Evolutionary conservation across 2,797 vertebrate genomes (phyloP).

Genomic region (Sebastes hubbsi): DNA sequence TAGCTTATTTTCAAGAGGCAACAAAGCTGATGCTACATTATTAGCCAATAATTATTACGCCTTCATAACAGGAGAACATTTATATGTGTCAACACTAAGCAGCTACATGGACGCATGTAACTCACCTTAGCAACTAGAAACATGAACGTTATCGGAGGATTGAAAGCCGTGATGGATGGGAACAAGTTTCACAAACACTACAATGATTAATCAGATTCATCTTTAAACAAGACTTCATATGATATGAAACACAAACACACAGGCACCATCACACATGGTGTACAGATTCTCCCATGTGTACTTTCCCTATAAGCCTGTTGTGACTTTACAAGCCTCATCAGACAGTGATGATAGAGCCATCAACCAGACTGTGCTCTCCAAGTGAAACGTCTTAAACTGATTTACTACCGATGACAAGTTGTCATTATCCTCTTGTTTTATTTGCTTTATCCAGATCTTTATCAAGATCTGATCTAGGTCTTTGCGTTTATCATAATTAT

Average conservation of each 20-base stretch:
- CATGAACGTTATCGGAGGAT: slow-evolving; percentile 1
- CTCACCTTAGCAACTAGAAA: slow-evolving; percentile 8
- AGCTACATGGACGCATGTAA: slow-evolving; percentile 7
- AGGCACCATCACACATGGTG: background rate
- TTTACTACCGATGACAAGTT: background rate
- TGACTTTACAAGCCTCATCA: slow-evolving; percentile 15
- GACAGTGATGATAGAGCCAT: slow-evolving; percentile 13
- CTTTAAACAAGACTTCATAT: slow-evolving; percentile 1
- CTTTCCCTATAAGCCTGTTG: slow-evolving; percentile 35
- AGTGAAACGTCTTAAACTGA: background rate
- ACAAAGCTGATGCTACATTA: slow-evolving; percentile 31
- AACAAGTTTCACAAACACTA: slow-evolving; percentile 32
- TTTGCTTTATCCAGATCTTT: background rate
- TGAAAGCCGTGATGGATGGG: background rate
- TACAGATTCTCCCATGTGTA: slow-evolving; percentile 19
- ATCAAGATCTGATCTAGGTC: background rate
- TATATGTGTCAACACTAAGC: slow-evolving; percentile 14
- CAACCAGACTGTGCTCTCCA: background rate
- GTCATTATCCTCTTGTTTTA: background rate
- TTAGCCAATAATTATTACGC: background rate
- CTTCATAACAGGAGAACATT: slow-evolving; percentile 2
- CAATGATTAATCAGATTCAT: slow-evolving; percentile 8
- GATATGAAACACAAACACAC: slow-evolving; percentile 19
- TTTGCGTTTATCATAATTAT: background rate
- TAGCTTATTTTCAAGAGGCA: slow-evolving; percentile 39